Evolutionary conservation across 2,888 invertebrate genomes (phyloP), one percentile per base, ranked within the genome.

Genomic region (Drosophila peninsularis): DNA sequence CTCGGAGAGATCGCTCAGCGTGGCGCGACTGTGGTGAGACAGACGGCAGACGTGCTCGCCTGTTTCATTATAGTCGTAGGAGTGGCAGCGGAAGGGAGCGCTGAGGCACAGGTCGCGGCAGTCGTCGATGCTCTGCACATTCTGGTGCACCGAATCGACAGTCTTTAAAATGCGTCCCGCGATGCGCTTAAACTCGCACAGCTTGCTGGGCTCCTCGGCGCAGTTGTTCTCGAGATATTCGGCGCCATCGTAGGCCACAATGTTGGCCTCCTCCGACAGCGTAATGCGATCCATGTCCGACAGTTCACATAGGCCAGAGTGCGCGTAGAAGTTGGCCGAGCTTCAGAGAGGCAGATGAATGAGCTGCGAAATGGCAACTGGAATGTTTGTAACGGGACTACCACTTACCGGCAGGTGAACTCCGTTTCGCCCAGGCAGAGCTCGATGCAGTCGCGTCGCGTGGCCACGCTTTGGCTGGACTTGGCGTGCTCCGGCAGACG

Each of bases 211-310:
- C 90, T 98, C 98, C 90, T 97, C 97, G 47, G 97, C 97, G 92
- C 97, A 98, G 92, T 97, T 97, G 93, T 97, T 97, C 92, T 98
- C 97, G 93, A 98, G 94, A 93, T 97, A 98, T 91, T 98, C 97
- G 90, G 91, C 94, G 93, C 94, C 94, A 92, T 95, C 95, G 80
- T 94, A 94, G 66, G 94, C 93, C 91, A 95, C 95, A 93, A 97
- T 96, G 85, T 96, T 95, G 82, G 94, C 96, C 71, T 96, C 96
- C 89, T 97, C 97, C 71, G 96, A 97, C 86, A 97, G 94, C 62
- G 98, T 97, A 93, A 97, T 95, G 90, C 98, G 95, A 93, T 98
- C 98, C 97, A 98, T 97, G 93, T 96, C 97, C 73, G 97, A 97
- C 87, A 98, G 94, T 91, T 96, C 96, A 93, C 98, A 98, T 89